Evolutionary conservation across 2,797 vertebrate genomes (phyloP), one percentile per base, ranked within the genome.

Genomic region (Huso huso): DNA sequence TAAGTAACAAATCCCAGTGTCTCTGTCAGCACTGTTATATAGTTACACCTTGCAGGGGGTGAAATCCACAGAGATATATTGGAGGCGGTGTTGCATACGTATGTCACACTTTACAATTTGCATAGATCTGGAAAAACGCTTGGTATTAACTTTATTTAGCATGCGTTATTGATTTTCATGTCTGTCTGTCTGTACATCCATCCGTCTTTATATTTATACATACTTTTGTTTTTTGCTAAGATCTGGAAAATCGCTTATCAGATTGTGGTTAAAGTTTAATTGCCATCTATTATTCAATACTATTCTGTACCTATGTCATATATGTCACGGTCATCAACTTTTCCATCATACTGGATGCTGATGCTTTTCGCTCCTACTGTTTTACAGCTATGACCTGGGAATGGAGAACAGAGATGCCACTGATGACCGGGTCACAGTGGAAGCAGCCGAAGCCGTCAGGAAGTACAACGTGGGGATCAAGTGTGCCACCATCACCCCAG

Each of bases 401-500:
- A 96, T 99, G 76, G 95, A 99, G 82, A 90, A 90, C 81, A 91
- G 97, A 0, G 95, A 99, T 63, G 90, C 92, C 37, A 98, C 96
- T 0, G 78, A 91, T 1, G 97, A 99, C 82, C 78, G 78, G 66
- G 94, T 99, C 76, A 99, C 97, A 0, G 87, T 93, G 8, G 94
- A 99, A 18, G 94, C 97, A 3, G 97, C 96, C 0, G 92, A 96
- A 84, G 96, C 96, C 0, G 91, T 97, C 69, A 88, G 74, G 60
- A 93, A 88, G 2, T 93, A 95, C 79, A 93, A 84, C 0, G 93
- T 99, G 59, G 97, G 97, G 48, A 85, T 99, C 80, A 99, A 99
- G 77, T 99, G 97, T 55, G 97, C 97, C 73, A 99, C 97, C 71
- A 99, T 99, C 84, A 99, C 97, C 7, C 97, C 97, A 0, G 97